Percentiles rank a stretch among this genome's conserved stretches.
Evolutionary conservation across 2,888 invertebrate species (phyloP).

Genomic region (Microplitis deprimator): DNA sequence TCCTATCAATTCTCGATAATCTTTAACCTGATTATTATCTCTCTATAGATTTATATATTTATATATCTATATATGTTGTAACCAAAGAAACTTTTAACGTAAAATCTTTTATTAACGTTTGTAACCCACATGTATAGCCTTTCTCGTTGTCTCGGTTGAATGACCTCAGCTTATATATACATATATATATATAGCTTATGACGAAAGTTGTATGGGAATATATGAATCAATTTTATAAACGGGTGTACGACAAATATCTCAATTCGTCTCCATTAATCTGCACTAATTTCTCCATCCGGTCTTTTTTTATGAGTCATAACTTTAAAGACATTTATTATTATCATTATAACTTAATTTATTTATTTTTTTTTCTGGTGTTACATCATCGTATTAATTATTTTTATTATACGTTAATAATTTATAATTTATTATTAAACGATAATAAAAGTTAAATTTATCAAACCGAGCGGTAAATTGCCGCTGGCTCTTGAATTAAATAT

Average conservation of each 20-base stretch:
- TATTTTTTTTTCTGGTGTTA: conserved; percentile 3
- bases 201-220: conserved; percentile 49
- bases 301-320: conserved; percentile 51
- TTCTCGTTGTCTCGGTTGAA: neutral
- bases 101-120: neutral
- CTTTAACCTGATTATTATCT: neutral
- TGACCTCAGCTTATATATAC: neutral
- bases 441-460: neutral
- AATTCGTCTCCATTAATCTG: conserved; percentile 63
- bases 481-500: neutral
- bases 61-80: too few species aligned
- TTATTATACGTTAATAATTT: neutral
- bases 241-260: conserved; percentile 58
- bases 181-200: neutral
- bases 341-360: conserved; percentile 1
- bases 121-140: neutral
- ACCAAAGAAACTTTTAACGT: neutral
- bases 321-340: conserved; percentile 31
- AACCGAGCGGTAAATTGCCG: too few species aligned
- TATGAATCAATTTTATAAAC: conserved; percentile 39
- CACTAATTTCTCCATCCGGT: conserved; percentile 63
- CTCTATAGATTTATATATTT: neutral
- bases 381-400: conserved; percentile 3
- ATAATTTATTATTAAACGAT: too few species aligned
- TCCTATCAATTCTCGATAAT: neutral